Conservation (phyloP, 2,888 invertebrate genomes). For the Fragum fragum region DNA sequence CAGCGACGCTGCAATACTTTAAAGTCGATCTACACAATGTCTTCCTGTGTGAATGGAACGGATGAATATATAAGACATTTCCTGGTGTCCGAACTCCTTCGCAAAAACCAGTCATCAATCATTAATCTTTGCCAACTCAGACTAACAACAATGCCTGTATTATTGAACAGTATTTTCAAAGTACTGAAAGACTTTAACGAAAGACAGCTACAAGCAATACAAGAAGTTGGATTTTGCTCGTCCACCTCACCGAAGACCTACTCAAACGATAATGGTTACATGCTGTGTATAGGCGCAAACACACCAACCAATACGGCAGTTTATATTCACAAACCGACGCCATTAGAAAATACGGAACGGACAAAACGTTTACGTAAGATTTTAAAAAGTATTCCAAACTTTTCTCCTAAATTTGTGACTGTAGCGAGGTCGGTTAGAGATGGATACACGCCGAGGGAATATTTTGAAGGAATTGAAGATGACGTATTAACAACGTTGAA, state of each 20-base stretch:
- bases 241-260: conserved; percentile 70
- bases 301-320: conserved; percentile 70
- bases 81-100: not conserved
- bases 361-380: conserved; percentile 62
- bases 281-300: conserved; percentile 77
- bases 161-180: conserved; percentile 41
- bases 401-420: conserved; percentile 73
- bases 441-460: conserved; percentile 81
- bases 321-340: conserved; percentile 68
- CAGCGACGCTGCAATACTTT: conserved; percentile 38
- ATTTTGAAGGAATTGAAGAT: conserved; percentile 74
- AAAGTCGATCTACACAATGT: not conserved
- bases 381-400: conserved; percentile 55
- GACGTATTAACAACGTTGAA: conserved; percentile 69
- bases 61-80: not conserved
- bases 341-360: conserved; percentile 63
- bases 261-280: conserved; percentile 53
- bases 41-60: not conserved
- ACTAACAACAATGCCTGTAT: conserved; percentile 2
- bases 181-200: conserved; percentile 60
- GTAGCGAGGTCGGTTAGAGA: conserved; percentile 82
- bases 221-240: conserved; percentile 76
- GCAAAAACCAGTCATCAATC: not conserved
- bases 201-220: conserved; percentile 68
- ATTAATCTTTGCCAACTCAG: conserved; percentile 6